Evolutionary conservation across 2,797 vertebrate species (phyloP), one percentile per base, ranked within the genome.

Genomic region (Chelmon rostratus): DNA sequence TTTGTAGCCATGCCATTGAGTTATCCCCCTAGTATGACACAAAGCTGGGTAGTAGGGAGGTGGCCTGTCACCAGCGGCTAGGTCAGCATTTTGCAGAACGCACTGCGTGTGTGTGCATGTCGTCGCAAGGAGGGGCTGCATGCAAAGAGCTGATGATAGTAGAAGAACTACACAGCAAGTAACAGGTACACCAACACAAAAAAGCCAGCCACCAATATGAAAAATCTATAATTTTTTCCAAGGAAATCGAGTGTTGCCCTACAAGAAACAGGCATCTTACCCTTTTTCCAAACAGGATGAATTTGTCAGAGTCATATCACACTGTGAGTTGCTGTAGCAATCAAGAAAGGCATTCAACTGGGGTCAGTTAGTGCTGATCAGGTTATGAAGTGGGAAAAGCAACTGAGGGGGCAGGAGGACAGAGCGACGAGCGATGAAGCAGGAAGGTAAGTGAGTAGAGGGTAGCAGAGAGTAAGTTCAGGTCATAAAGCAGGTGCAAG

Each of bases 11-110:
- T 64, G 86, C 84, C 84, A 80, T 63, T 1, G 33, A 88, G 76
- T 72, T 85, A 81, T 82, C 68, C 79, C 79, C 61, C 67, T 49
- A 37, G 76, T 73, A 81, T 58, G 88, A 87, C 79, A 88, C 87
- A 85, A 76, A 79, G 79, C 84, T 73, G 65, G 73, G 83, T 73
- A 44, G 68, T 31, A 76, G 87, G 86, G 82, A 82, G 83, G 90
- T 86, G 89, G 89, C 82, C 81, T 85, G 85, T 91, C 88, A 90
- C 90, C 78, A 76, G 79, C 46, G 86, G 82, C 88, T 81, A 81
- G 79, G 89, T 91, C 92, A 91, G 88, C 90, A 87, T 71, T 88
- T 90, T 89, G 73, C 76, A 72, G 53, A 78, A 69, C 54, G 23
- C 78, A 83, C 37, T 81, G 89, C 19, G 16, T 63, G 82, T 74